Evolutionary conservation across 2,888 invertebrate genomes (phyloP).

Genomic region (Ornithoptera alexandrae): DNA sequence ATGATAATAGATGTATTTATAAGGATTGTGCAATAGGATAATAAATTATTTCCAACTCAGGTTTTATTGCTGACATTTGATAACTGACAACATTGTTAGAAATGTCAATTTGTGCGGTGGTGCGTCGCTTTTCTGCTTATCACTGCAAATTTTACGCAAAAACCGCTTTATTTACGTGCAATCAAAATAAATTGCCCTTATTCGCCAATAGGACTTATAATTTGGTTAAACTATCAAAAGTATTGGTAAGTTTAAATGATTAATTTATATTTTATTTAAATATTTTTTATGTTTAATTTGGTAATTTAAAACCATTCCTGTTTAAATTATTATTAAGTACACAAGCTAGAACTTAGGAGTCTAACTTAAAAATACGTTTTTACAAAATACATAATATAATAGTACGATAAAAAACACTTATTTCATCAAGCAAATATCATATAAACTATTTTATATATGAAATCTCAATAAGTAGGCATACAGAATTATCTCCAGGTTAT

Average conservation of each 20-base stretch:
- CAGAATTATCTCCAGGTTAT: neutral
- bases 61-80: slow-evolving; percentile 1
- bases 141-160: slow-evolving; percentile 67
- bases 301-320: neutral
- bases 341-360: neutral
- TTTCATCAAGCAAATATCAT: neutral
- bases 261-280: neutral
- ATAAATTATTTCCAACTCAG: neutral
- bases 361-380: neutral
- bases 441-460: neutral
- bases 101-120: slow-evolving; percentile 68
- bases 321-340: slow-evolving; percentile 10
- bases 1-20: neutral
- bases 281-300: neutral
- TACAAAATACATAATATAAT: neutral
- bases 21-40: neutral
- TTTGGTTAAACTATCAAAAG: slow-evolving; percentile 36
- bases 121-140: slow-evolving; percentile 74
- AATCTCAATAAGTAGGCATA: neutral
- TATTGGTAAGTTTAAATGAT: slow-evolving; percentile 46
- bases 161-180: slow-evolving; percentile 52
- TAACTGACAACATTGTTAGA: slow-evolving; percentile 40
- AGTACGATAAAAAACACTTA: neutral
- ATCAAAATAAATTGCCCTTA: slow-evolving; percentile 40
- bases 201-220: slow-evolving; percentile 33